Evolutionary conservation across 1,140 invertebrate species (phyloP).

Genomic region (Hydropsyche tenuis): DNA sequence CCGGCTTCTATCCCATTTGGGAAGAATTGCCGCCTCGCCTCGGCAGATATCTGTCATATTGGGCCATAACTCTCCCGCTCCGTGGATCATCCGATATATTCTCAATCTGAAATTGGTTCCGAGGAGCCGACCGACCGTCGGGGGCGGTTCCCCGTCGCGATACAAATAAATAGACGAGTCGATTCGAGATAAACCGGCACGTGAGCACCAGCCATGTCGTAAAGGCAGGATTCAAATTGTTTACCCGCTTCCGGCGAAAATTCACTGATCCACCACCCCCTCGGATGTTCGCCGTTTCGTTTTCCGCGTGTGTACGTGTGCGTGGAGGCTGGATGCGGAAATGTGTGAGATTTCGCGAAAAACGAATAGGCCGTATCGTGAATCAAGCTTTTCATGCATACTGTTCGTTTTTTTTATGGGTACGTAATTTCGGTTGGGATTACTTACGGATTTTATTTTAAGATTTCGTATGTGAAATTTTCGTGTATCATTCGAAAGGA

Average conservation of each 20-base stretch:
- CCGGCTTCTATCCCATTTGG: conserved; percentile 35
- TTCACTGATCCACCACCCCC: conserved; percentile 34
- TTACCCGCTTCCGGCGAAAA: conserved; percentile 44
- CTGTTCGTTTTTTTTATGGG: too few relatives aligned
- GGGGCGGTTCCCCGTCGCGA: conserved; percentile 30
- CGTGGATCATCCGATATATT: conserved; percentile 47
- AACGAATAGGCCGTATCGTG: not conserved
- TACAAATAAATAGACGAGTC: conserved; percentile 50
- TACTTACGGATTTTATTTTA: too few relatives aligned
- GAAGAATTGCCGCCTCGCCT: conserved; percentile 38
- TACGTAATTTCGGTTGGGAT: too few relatives aligned
- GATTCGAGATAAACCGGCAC: conserved; percentile 49
- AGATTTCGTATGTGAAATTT: too few relatives aligned
- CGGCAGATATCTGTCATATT: conserved; percentile 48
- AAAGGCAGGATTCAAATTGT: conserved; percentile 49
- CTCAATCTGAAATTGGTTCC: conserved; percentile 48
- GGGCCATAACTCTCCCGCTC: conserved; percentile 45
- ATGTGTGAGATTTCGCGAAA: conserved; percentile 2
- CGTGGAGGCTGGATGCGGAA: too few relatives aligned
- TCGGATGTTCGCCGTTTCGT: conserved; percentile 21
- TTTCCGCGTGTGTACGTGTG: not conserved
- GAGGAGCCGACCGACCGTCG: conserved; percentile 20
- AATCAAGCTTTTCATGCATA: not conserved
- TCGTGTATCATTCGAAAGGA: too few relatives aligned
- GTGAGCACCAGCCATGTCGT: conserved; percentile 46